Conservation (phyloP, 1,140 invertebrate species). For the Drosophila tani region DNA sequence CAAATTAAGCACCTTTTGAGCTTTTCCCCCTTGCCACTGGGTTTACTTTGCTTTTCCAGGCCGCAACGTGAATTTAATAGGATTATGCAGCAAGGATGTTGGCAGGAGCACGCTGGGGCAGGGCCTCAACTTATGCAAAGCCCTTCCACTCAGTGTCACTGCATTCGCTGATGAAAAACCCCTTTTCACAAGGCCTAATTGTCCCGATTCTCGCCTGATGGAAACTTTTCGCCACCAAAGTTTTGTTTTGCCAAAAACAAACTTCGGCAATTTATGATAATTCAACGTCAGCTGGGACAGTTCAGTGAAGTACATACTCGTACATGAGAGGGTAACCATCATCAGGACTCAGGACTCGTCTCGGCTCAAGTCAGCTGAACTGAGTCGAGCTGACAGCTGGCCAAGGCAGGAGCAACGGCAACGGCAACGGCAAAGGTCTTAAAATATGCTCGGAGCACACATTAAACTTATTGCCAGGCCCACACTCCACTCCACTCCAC, state of each 20-base stretch:
- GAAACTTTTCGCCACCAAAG: slow-evolving; percentile 72
- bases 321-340: slow-evolving; percentile 64
- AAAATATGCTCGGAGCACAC: slow-evolving; percentile 80
- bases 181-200: slow-evolving; percentile 63
- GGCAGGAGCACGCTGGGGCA: slow-evolving; percentile 8
- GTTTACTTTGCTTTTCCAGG: slow-evolving; percentile 56
- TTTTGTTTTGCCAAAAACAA: slow-evolving; percentile 83
- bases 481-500: neutral
- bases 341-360: slow-evolving; percentile 55
- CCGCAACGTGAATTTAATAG: slow-evolving; percentile 80
- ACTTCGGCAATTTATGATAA: slow-evolving; percentile 84
- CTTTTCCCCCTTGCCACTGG: slow-evolving; percentile 22
- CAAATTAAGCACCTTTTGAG: slow-evolving; percentile 81
- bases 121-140: slow-evolving; percentile 74
- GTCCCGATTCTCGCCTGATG: slow-evolving; percentile 77
- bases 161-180: slow-evolving; percentile 7
- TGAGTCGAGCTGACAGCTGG: slow-evolving; percentile 72
- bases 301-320: slow-evolving; percentile 67
- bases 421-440: slow-evolving; percentile 37
- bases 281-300: slow-evolving; percentile 84
- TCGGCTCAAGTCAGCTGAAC: slow-evolving; percentile 44
- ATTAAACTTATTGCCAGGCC: slow-evolving; percentile 79
- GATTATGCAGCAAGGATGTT: slow-evolving; percentile 75
- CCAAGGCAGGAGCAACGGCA: slow-evolving; percentile 45
- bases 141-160: slow-evolving; percentile 57